Evolutionary conservation across 64 coral and sea anemone species (phyloP), one percentile per base, ranked within the genome.

Genomic region (Stichodactyla helianthus): DNA sequence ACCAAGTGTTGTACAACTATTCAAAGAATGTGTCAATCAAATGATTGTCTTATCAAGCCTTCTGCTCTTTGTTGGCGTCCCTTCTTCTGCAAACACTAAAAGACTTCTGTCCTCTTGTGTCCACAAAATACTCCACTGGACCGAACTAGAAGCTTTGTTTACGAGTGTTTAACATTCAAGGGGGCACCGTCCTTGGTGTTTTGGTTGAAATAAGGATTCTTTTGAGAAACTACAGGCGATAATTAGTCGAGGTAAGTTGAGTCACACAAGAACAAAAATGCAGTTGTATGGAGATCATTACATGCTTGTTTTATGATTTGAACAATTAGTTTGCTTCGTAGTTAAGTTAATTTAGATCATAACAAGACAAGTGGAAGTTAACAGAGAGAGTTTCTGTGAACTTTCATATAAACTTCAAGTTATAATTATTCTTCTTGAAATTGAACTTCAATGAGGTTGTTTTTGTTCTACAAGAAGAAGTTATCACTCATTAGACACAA

Each of bases 11-110:
- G 89, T 90, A 90, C 60, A 83, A 77, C 20, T 55, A 90, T 90
- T 51, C 76, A 22, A 90, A 54, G 89, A 90, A 90, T 85, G 89
- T 90, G 89, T 90, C 89, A 90, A 90, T 90, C 89, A 90, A 62
- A 50, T 65, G 50, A 81, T 81, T 81, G 78, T 81, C 50, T 14
- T 81, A 54, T 81, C 78, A 54, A 54, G 27, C 15, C 6, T 54
- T 54, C 52, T 81, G 78, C 78, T 81, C 78, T 52, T 54, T 51
- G 20, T 81, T 81, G 78, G 35, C 78, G 78, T 81, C 52, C 15
- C 50, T 14, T 51, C 52, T 54, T 81, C 52, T 52, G 12, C 78
- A 81, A 81, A 81, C 51, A 53, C 78, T 28, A 50, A 18, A 54
- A 81, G 78, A 81, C 78, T 81, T 81, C 78, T 81, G 78, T 81